Percentiles rank a stretch among this genome's conserved stretches.
Conservation (phyloP, 2,888 invertebrate genomes). For the Andrena fulva region DNA sequence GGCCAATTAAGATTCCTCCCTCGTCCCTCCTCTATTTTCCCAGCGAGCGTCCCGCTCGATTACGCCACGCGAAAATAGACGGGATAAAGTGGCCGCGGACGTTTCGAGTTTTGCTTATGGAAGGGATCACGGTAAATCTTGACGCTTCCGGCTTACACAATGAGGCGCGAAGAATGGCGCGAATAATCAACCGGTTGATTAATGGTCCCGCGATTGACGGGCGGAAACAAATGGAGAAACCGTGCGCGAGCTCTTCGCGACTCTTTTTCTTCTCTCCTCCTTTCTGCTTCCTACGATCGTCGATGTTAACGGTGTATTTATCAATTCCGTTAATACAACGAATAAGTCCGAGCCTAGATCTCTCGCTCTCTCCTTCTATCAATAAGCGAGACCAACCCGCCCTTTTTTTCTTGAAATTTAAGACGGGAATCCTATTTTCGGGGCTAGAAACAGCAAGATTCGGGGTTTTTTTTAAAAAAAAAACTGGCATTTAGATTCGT, state of each 20-base stretch:
- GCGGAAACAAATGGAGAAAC: constrained; percentile 6
- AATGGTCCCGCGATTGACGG: constrained; percentile 13
- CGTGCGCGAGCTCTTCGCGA: neutral
- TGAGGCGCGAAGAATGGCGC: constrained; percentile 5
- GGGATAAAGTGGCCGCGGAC: too few species aligned
- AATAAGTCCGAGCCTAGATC: too few species aligned
- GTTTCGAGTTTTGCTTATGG: neutral
- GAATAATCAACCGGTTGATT: constrained; percentile 8
- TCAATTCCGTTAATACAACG: too few species aligned
- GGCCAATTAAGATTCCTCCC: constrained; percentile 62
- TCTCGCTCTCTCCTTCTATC: too few species aligned
- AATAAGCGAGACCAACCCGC: too few species aligned
- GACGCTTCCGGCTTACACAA: constrained; percentile 12
- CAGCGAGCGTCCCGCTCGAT: neutral
- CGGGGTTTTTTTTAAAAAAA: too few species aligned
- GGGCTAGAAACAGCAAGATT: too few species aligned
- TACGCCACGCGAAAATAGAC: constrained; percentile 18
- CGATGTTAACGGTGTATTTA: neutral
- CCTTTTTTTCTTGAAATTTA: too few species aligned
- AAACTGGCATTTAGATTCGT: too few species aligned
- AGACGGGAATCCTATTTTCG: too few species aligned
- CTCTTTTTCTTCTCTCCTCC: neutral
- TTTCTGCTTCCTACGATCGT: neutral
- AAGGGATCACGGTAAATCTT: constrained; percentile 1
- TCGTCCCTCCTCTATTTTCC: neutral